Evolutionary conservation across 2,888 invertebrate species (phyloP), one percentile per base, ranked within the genome.

Genomic region (Callinectes sapidus): DNA sequence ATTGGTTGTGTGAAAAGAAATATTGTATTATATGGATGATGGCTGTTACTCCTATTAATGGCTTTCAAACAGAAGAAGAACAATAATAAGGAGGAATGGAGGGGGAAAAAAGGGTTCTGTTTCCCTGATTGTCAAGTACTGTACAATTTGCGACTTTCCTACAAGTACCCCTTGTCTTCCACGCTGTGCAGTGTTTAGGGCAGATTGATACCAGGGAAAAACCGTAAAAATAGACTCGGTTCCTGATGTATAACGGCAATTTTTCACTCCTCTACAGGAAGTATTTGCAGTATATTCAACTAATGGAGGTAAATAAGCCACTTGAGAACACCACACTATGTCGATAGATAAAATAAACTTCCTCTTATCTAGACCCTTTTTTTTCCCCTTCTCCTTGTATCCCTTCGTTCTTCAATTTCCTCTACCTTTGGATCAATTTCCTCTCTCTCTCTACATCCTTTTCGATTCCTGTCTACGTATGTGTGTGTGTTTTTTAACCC

Each of bases 391-490:
- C 32, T 2, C 32, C 32, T 55, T 61, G 48, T 48, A 48, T 8
- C 61, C 61, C 23, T 61, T 61, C 61, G 61, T 61, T 61, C 61
- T 81, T 81, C 81, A 81, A 81, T 81, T 81, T 81, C 81, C 81
- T 81, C 81, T 81, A 13, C 81, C 18, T 81, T 81, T 81, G 16
- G 81, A 81, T 81, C 81, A 81, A 81, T 81, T 81, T 81, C 81
- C 81, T 81, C 81, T 81, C 32, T 32, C 32, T 61, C 48, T 48
- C 71, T 71, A 14, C 35, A 81, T 35, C 81, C 35, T 81, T 32
- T 81, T 81, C 81, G 3, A 81, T 32, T 18, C 81, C 13, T 81
- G 35, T 81, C 35, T 81, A 81, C 18, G 28, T 81, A 81, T 6
- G 28, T 39, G 39, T 77, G 28, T 77, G 81, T 81, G 14, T 81